phyloP scores from a whole-genome alignment of 2,888 invertebrate genomes.

The Tridacna gigas region DNA sequence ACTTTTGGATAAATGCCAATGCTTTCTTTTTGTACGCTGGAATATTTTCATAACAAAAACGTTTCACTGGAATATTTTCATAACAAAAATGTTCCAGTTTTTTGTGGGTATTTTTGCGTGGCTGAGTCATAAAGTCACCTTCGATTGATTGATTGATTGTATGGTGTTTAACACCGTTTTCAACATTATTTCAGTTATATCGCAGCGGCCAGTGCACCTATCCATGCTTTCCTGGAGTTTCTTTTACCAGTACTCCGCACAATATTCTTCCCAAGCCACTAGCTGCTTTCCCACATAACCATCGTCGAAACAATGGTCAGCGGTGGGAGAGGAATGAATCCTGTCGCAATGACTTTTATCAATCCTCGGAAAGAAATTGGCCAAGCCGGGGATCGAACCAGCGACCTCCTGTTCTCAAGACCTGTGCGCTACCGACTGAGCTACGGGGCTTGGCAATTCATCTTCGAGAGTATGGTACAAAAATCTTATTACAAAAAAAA shows the following conservation, averaged over 20 bases:
- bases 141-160: background rate
- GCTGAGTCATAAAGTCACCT: too few relatives aligned
- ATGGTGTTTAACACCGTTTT: background rate
- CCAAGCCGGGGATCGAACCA: background rate
- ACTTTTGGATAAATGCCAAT: too few relatives aligned
- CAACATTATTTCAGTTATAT: background rate
- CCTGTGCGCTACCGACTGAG: background rate
- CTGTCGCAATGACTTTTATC: background rate
- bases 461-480: too few relatives aligned
- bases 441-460: background rate
- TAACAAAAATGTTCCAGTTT: too few relatives aligned
- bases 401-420: background rate
- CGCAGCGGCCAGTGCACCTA: background rate
- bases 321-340: background rate
- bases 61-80: too few relatives aligned
- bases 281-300: background rate
- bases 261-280: background rate
- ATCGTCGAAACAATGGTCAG: too few relatives aligned
- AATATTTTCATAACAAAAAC: too few relatives aligned
- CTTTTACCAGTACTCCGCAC: background rate
- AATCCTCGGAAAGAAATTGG: background rate
- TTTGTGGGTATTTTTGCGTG: too few relatives aligned
- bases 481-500: too few relatives aligned
- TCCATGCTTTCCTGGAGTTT: background rate
- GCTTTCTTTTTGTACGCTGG: too few relatives aligned